A percentile compares a stretch with the other conserved stretches of the same genome.
Conservation (phyloP, 2,113 vertebrate species). For the cattle (Bos taurus) region ARS-UCD2.0 NC_037347.1:38110501-38111000, state of each 20-base stretch:
- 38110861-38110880: neutral
- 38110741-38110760: conserved; percentile 92
- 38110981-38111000: neutral
- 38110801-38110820: neutral
- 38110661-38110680: conserved; percentile 92
- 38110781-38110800: conserved; percentile 77
- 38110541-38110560: neutral
- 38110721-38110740: conserved; percentile 92
- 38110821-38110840: neutral
- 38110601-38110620: conserved; percentile 85
- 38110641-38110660: conserved; percentile 93
- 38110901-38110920: neutral
- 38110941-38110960: neutral
- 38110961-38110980: neutral
- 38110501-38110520: neutral
- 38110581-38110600: conserved; percentile 47
- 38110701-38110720: conserved; percentile 97
- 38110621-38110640: conserved; percentile 97
- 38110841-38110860: neutral
- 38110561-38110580: neutral
- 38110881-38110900: neutral
- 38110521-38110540: conserved; percentile 13
- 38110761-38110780: conserved; percentile 89
- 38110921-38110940: neutral
- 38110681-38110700: conserved; percentile 94